Percentiles rank a stretch among this genome's conserved stretches.
phyloP scores from a whole-genome alignment of 53 echinoderm and acorn worm species.

The Astropecten irregularis region DNA sequence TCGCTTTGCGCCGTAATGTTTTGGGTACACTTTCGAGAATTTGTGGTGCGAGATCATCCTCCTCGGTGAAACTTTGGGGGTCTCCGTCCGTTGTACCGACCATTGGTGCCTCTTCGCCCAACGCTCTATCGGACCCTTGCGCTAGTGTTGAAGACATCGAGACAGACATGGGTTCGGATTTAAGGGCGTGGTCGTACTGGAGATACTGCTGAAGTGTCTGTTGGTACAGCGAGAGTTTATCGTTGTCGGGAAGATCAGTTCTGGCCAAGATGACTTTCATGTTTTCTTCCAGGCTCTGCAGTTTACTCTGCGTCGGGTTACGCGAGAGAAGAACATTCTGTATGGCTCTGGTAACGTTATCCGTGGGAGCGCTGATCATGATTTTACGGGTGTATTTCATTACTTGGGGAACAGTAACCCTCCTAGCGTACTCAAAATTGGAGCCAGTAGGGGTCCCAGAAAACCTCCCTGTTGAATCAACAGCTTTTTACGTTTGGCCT shows the following conservation, averaged over 20 bases:
- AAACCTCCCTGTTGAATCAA: constrained; percentile 42
- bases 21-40: constrained; percentile 29
- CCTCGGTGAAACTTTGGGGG: too few species aligned
- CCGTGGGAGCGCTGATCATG: constrained; percentile 30
- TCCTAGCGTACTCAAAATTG: constrained; percentile 11
- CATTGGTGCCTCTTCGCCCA: too few species aligned
- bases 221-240: neutral
- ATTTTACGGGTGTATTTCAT: constrained; percentile 42
- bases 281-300: constrained; percentile 1
- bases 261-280: neutral
- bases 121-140: neutral
- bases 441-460: constrained; percentile 28
- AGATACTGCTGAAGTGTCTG: neutral
- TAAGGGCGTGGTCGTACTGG: neutral
- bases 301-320: constrained; percentile 2
- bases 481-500: constrained; percentile 11
- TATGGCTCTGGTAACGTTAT: neutral
- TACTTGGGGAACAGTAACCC: neutral
- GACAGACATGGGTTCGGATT: neutral
- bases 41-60: neutral
- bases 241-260: neutral
- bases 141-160: neutral
- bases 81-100: neutral
- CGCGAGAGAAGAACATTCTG: constrained; percentile 18
- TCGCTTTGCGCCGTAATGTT: constrained; percentile 18